Percentiles rank a stretch among this genome's conserved stretches.
Conservation (phyloP, 2,888 invertebrate genomes). For the Oligia fasciuncula region DNA sequence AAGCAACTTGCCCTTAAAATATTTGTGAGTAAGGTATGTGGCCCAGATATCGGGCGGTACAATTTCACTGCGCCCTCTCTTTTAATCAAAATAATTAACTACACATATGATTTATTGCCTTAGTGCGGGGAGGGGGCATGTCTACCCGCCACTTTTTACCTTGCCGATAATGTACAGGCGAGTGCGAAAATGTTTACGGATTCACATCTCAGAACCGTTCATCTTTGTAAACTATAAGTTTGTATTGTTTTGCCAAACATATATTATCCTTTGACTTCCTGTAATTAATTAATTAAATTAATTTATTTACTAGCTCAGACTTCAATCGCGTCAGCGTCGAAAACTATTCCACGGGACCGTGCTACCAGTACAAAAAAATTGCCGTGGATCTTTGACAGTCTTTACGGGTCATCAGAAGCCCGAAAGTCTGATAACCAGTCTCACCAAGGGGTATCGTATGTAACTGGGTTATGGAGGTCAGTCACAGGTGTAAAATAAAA, state of each 20-base stretch:
- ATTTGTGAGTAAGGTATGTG: constrained; percentile 68
- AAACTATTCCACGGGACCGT: too few relatives aligned
- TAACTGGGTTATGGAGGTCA: too few relatives aligned
- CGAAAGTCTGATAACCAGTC: too few relatives aligned
- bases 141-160: constrained; percentile 67
- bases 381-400: too few relatives aligned
- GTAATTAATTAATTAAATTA: too few relatives aligned
- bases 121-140: constrained; percentile 67
- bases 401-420: too few relatives aligned
- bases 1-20: constrained; percentile 61
- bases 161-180: constrained; percentile 63
- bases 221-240: background rate
- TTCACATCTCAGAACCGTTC: background rate
- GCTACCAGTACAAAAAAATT: too few relatives aligned
- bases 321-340: too few relatives aligned
- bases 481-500: too few relatives aligned
- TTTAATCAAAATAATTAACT: constrained; percentile 87
- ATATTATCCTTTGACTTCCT: too few relatives aligned
- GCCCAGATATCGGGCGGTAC: constrained; percentile 72
- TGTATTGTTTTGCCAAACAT: background rate
- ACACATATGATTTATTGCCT: constrained; percentile 84
- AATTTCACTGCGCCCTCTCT: constrained; percentile 74
- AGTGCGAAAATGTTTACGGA: constrained; percentile 40
- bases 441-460: too few relatives aligned
- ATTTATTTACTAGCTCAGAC: background rate